Evolutionary conservation across 2,888 invertebrate species (phyloP).

Genomic region (Coenonympha arcania): DNA sequence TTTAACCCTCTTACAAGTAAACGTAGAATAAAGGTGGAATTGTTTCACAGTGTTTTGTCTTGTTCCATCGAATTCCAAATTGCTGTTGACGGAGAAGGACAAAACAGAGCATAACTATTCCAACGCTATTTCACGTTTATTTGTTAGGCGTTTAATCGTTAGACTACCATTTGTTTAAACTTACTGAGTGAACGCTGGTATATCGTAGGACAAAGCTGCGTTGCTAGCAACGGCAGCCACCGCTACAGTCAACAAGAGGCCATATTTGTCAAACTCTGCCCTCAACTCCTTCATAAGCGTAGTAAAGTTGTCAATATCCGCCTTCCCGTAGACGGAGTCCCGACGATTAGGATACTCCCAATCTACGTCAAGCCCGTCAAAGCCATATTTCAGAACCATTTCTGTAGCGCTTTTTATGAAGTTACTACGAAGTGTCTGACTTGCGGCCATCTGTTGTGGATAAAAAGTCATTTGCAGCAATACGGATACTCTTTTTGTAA

Average conservation of each 20-base stretch:
- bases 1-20: no score
- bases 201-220: constrained; percentile 74
- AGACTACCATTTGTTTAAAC: constrained; percentile 20
- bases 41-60: no score
- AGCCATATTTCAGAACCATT: constrained; percentile 72
- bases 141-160: no score
- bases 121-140: no score
- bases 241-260: constrained; percentile 73
- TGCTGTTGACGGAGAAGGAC: no score
- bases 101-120: no score
- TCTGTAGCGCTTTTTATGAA: constrained; percentile 75
- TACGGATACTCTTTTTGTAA: no score
- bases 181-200: constrained; percentile 72
- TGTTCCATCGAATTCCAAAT: no score
- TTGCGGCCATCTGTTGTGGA: constrained; percentile 58
- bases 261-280: constrained; percentile 66
- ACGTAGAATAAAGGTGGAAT: no score
- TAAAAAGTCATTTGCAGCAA: no score
- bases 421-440: constrained; percentile 50
- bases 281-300: constrained; percentile 71
- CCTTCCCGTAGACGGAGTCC: constrained; percentile 55
- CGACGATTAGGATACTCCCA: constrained; percentile 81
- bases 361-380: constrained; percentile 82
- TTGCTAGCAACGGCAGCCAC: constrained; percentile 69
- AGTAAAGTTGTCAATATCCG: constrained; percentile 69